Conservation (phyloP, 2,113 vertebrate genomes). For the Mohoua ochrocephala region DNA sequence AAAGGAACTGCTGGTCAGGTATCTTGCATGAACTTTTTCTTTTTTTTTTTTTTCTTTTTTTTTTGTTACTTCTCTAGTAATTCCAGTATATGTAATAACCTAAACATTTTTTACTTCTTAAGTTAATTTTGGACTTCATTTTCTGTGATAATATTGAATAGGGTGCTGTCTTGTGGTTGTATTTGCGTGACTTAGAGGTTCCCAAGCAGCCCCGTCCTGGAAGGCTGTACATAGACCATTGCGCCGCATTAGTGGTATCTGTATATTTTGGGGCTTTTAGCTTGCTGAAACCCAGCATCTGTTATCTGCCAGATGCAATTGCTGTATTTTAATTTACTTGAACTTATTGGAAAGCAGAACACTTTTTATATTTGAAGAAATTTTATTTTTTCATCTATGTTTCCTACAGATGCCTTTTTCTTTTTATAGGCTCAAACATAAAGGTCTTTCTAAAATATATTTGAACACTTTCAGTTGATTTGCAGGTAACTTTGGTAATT, state of each 20-base stretch:
- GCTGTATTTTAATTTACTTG: constrained; percentile 70
- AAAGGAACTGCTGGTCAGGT: constrained; percentile 61
- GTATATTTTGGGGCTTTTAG: constrained; percentile 82
- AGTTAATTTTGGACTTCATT: constrained; percentile 43
- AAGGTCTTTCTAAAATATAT: constrained; percentile 27
- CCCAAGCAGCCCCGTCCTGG: constrained; percentile 26
- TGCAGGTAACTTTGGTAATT: constrained; percentile 12
- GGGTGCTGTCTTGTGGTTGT: constrained; percentile 63
- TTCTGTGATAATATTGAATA: constrained; percentile 38
- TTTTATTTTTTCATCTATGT: constrained; percentile 69
- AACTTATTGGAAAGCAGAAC: constrained; percentile 56
- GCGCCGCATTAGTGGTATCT: constrained; percentile 70
- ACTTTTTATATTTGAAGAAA: constrained; percentile 65
- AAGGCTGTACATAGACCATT: constrained; percentile 38
- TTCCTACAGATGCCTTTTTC: constrained; percentile 50
- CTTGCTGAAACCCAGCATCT: constrained; percentile 33
- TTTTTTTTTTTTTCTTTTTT: neutral
- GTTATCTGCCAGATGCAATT: constrained; percentile 9
- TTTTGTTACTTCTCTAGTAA: constrained; percentile 39
- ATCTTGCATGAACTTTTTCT: neutral
- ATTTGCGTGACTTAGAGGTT: neutral
- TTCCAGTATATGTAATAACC: constrained; percentile 42
- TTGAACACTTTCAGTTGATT: constrained; percentile 44
- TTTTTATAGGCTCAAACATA: constrained; percentile 35
- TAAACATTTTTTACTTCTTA: constrained; percentile 36